These are phyloP conservation scores for Choristoneura fumiferana DNA, from an alignment of 1,140 invertebrate genomes.

Conservation along the genomic window DNA sequence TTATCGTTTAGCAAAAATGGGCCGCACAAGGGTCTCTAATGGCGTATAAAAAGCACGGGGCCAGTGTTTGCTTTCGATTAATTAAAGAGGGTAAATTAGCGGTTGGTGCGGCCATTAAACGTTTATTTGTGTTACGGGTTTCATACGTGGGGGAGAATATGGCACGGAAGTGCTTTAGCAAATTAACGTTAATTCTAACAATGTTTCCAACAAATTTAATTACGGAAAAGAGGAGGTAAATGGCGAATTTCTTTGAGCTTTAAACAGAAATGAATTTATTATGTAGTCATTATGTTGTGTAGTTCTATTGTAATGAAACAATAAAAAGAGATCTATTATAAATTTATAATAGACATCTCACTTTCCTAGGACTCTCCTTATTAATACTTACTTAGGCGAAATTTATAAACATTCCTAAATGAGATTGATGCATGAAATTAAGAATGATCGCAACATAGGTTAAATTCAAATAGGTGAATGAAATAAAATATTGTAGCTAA, in stretches of 20 bases:
- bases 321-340: too few relatives aligned
- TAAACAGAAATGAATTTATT: too few relatives aligned
- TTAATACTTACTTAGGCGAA: too few relatives aligned
- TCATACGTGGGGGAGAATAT: slow-evolving; percentile 1
- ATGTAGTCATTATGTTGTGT: too few relatives aligned
- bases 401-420: too few relatives aligned
- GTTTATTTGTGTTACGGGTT: slow-evolving; percentile 14
- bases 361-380: too few relatives aligned
- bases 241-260: background rate
- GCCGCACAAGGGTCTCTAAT: background rate
- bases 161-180: slow-evolving; percentile 10
- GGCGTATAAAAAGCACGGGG: slow-evolving; percentile 8
- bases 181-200: slow-evolving; percentile 13
- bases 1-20: slow-evolving; percentile 14
- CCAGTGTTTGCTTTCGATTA: slow-evolving; percentile 17
- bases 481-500: too few relatives aligned
- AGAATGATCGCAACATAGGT: slow-evolving; percentile 30
- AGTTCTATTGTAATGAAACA: too few relatives aligned
- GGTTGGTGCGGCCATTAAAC: slow-evolving; percentile 11
- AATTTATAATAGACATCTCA: too few relatives aligned
- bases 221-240: background rate
- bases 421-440: too few relatives aligned
- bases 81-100: slow-evolving; percentile 20
- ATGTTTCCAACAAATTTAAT: slow-evolving; percentile 15
- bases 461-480: slow-evolving; percentile 34